Percentiles rank a stretch among this genome's conserved stretches.
Conservation (phyloP, 2,888 invertebrate species). For the Cosmia trapezina region DNA sequence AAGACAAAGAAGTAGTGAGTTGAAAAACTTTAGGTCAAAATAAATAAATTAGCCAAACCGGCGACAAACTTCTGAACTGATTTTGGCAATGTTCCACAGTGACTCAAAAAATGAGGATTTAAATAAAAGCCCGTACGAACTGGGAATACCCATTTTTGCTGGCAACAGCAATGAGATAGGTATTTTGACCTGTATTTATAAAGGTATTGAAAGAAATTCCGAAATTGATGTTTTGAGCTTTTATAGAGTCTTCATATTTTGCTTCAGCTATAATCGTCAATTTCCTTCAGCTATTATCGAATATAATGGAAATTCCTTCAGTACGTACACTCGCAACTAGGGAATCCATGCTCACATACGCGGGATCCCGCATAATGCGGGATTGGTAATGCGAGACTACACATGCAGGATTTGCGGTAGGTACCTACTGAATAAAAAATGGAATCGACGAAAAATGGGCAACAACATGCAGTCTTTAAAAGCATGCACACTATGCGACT, state of each 20-base stretch:
- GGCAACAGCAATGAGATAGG: conserved; percentile 10
- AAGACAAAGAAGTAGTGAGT: conserved; percentile 25
- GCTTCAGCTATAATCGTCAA: too few relatives aligned
- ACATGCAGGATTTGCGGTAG: too few relatives aligned
- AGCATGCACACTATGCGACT: too few relatives aligned
- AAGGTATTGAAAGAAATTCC: background rate
- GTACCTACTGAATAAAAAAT: too few relatives aligned
- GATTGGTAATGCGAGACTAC: too few relatives aligned
- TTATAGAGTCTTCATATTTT: background rate
- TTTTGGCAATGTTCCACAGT: conserved; percentile 59
- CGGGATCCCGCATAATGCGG: too few relatives aligned
- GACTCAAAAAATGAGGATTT: conserved; percentile 43
- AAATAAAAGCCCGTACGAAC: conserved; percentile 33
- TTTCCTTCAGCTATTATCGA: background rate
- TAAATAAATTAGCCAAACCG: conserved; percentile 47
- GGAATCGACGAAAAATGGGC: too few relatives aligned
- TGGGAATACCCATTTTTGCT: conserved; percentile 21
- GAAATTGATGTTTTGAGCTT: background rate
- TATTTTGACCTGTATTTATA: conserved; percentile 13
- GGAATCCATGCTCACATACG: background rate
- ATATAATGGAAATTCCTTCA: conserved; percentile 17
- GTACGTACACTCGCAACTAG: background rate
- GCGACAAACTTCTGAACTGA: conserved; percentile 37
- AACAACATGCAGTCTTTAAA: too few relatives aligned
- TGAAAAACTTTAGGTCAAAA: conserved; percentile 34